Base-by-base conservation (phyloP, 1,140 invertebrate genomes). In the honey bee (Apis mellifera) region DNA sequence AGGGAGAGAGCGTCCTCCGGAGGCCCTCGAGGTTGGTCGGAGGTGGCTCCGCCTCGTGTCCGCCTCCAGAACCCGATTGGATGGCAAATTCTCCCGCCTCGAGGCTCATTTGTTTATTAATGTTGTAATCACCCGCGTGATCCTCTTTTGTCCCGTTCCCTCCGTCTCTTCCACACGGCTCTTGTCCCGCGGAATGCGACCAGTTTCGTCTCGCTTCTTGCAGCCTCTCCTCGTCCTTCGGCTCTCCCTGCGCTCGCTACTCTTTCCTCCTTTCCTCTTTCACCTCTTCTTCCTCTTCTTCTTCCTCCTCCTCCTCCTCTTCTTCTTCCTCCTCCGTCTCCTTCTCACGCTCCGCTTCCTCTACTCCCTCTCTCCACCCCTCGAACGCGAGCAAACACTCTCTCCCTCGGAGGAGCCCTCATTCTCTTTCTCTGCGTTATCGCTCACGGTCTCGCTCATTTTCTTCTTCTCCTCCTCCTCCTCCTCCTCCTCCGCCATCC, bases 91-190 rank as follows among this genome's bases (percentile, higher is more conserved):
- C 90, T 92, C 90, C 90, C 92, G 92, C 92, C 92, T 91, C 86
- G 88, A 91, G 93, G 90, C 92, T 94, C 93, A 94, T 94, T 94
- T 94, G 93, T 94, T 94, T 94, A 94, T 94, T 94, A 94, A 94
- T 94, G 93, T 93, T 93, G 93, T 94, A 94, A 94, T 94, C 93
- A 93, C 89, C 89, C 90, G 92, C 89, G 89, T 91, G 93, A 93
- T 93, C 90, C 91, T 92, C 93, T 92, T 92, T 92, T 92, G 92
- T 93, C 90, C 91, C 90, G 90, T 89, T 90, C 87, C 89, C 89
- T 89, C 76, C 88, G 85, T 89, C 87, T 85, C 86, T 85, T 70
- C 83, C 78, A 74, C 83, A 74, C 81, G 59, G 79, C 84, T 88
- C 81, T 79, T 89, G 84, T 87, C 83, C 81, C 89, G 88, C 88